Percentiles rank a stretch among this genome's conserved stretches.
Evolutionary conservation across 2,113 vertebrate species (phyloP).

Genomic region (Benitochromis conjunctus): DNA sequence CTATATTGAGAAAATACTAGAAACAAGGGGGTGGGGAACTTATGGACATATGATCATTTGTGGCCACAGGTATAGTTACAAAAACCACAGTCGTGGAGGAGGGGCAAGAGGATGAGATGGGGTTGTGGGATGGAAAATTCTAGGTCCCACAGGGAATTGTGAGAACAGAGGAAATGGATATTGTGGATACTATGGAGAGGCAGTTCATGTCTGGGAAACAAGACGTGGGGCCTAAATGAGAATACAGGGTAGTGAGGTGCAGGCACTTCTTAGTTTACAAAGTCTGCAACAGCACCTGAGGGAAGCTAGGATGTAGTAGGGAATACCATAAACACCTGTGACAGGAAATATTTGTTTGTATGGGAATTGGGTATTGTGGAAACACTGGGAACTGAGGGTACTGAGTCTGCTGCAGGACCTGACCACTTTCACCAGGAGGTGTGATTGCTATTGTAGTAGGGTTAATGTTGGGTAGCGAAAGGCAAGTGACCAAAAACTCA

Average conservation of each 20-base stretch:
- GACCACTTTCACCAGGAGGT: neutral
- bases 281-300: neutral
- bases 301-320: neutral
- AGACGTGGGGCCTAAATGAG: neutral
- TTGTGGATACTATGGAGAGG: neutral
- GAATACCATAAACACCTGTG: neutral
- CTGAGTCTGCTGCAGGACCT: neutral
- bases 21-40: neutral
- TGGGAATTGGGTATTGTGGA: neutral
- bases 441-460: neutral
- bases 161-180: neutral
- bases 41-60: neutral
- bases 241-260: neutral
- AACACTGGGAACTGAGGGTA: neutral
- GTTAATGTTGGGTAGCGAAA: neutral
- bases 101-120: neutral
- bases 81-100: neutral
- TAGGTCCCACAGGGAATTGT: slow-evolving; percentile 9
- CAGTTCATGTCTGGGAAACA: neutral
- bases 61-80: neutral
- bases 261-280: neutral
- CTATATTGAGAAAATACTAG: neutral
- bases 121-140: neutral
- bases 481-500: slow-evolving; percentile 4
- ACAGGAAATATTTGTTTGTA: neutral